These are phyloP conservation scores for Hydrophis major DNA, from an alignment of 2,797 vertebrate genomes.

Conservation along the genomic window DNA sequence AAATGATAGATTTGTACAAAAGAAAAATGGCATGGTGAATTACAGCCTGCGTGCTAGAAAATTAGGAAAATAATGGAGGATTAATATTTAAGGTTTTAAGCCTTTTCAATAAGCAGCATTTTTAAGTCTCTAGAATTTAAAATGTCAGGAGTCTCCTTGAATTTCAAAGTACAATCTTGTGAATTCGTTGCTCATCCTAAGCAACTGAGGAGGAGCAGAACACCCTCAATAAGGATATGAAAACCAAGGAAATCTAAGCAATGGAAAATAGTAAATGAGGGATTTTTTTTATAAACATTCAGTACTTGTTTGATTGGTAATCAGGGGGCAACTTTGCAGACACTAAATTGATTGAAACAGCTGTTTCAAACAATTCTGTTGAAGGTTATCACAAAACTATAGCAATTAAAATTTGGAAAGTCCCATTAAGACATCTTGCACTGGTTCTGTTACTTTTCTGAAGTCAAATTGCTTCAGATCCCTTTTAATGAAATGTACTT, in stretches of 20 bases:
- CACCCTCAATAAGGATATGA: neutral
- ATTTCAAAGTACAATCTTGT: neutral
- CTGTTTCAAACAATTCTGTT: conserved; percentile 58
- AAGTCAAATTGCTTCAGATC: conserved; percentile 1
- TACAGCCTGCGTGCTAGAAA: neutral
- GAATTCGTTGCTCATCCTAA: neutral
- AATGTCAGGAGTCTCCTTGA: neutral
- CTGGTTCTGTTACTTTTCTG: conserved; percentile 18
- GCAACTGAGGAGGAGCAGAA: conserved; percentile 15
- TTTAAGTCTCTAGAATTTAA: neutral
- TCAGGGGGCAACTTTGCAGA: conserved; percentile 45
- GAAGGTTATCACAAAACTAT: conserved; percentile 50
- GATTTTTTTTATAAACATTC: conserved; percentile 9
- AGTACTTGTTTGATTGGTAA: conserved; percentile 58
- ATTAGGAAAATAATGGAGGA: neutral
- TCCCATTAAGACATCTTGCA: conserved; percentile 21
- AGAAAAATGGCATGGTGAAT: neutral
- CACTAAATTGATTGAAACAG: conserved; percentile 64
- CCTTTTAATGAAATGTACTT: conserved; percentile 30
- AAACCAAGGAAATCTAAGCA: conserved; percentile 4
- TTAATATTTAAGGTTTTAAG: neutral
- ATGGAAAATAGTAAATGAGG: conserved; percentile 20
- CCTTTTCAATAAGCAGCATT: neutral
- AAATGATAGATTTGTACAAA: neutral
- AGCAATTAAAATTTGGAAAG: conserved; percentile 37